Base-by-base conservation (phyloP, 2,797 vertebrate genomes). In the Phrynocephalus guinanensis region DNA sequence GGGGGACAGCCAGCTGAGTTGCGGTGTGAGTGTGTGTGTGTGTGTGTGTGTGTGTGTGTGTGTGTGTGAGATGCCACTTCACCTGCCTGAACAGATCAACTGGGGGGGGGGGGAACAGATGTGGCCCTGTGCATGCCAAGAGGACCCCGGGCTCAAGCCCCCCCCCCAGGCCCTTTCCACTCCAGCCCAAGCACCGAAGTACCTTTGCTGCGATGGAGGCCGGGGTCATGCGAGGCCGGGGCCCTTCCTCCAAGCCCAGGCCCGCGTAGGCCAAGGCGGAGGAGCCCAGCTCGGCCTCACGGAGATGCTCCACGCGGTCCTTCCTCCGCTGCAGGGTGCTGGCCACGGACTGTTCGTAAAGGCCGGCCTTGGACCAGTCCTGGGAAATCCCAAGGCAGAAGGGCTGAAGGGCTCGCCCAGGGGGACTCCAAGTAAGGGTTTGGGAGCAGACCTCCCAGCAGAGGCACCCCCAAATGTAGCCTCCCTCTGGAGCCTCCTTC, bases 201-300 rank as follows among this genome's bases (percentile, higher is more conserved):
- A 99, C 98, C 98, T 99, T 99, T 92, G 98, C 98, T 16, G 98
- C 98, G 0, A 98, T 97, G 0, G 95, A 97, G 33, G 98, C 98
- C 0, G 98, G 97, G 0, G 97, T 98, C 97, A 98, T 98, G 68
- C 98, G 97, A 67, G 97, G 88, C 83, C 98, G 96, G 13, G 98
- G 97, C 0, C 91, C 86, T 0, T 99, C 98, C 8, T 98, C 98
- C 0, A 90, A 30, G 8, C 97, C 84, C 0, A 97, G 16, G 79
- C 90, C 96, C 0, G 96, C 91, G 90, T 98, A 96, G 6, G 95
- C 96, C 9, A 86, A 87, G 0, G 91, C 3, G 0, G 96, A 75
- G 0, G 96, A 94, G 44, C 97, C 96, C 77, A 96, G 92, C 92
- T 99, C 98, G 0, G 96, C 87, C 26, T 98, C 98, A 89, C 98